Evolutionary conservation across 2,797 vertebrate genomes (phyloP).

Genomic region (Uromys caudimaculatus): DNA sequence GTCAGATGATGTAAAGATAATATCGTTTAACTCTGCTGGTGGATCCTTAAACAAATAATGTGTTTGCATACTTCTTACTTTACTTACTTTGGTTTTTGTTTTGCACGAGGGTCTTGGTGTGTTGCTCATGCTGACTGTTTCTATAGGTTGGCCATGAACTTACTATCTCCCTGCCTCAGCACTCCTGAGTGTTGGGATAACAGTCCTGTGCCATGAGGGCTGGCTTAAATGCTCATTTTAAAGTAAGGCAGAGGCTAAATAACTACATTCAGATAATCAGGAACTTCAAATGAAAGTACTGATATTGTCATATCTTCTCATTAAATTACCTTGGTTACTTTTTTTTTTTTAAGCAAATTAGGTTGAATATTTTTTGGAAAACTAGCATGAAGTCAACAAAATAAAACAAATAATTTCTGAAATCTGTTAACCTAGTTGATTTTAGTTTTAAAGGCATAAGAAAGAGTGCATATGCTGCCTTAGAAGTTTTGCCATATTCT

Average conservation of each 20-base stretch:
- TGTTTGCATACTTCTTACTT: neutral
- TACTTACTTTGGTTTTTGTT: neutral
- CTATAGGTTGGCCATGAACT: neutral
- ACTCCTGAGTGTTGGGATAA: neutral
- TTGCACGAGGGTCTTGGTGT: neutral
- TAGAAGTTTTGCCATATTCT: neutral
- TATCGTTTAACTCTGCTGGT: neutral
- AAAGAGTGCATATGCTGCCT: neutral
- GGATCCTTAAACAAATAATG: neutral
- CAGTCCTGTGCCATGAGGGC: neutral
- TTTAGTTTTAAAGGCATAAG: slow-evolving; percentile 36
- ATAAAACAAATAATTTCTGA: slow-evolving; percentile 14
- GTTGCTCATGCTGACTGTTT: neutral
- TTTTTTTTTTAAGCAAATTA: neutral
- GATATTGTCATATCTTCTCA: neutral
- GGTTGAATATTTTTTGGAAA: slow-evolving; percentile 49
- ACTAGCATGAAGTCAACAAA: slow-evolving; percentile 18
- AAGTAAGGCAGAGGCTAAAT: neutral
- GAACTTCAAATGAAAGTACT: neutral
- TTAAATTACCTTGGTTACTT: neutral
- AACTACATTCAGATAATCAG: neutral
- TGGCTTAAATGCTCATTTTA: neutral
- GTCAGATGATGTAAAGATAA: neutral
- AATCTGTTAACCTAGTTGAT: slow-evolving; percentile 9
- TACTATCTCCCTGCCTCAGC: neutral